Percentiles rank a stretch among this genome's conserved stretches.
Conservation (phyloP, 2,888 invertebrate genomes). For the Agonopterix subpropinquella region DNA sequence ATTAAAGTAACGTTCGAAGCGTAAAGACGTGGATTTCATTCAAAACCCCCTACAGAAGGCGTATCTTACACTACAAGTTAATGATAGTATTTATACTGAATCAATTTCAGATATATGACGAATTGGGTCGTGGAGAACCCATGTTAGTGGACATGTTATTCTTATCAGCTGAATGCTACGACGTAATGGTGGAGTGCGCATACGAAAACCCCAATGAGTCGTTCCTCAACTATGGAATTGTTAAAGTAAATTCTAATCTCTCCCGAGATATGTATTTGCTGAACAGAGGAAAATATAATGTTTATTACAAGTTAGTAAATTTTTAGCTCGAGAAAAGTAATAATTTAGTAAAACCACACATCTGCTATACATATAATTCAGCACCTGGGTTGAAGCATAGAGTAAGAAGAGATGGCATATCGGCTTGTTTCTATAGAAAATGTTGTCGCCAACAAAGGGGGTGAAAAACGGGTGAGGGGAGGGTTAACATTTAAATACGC, state of each 20-base stretch:
- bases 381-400: too few relatives aligned
- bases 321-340: neutral
- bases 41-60: too few relatives aligned
- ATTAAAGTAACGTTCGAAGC: too few relatives aligned
- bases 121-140: conserved; percentile 55
- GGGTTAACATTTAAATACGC: too few relatives aligned
- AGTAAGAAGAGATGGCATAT: too few relatives aligned
- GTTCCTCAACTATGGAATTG: conserved; percentile 71
- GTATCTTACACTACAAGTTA: neutral
- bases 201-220: conserved; percentile 56
- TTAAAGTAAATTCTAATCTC: conserved; percentile 72
- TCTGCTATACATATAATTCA: too few relatives aligned
- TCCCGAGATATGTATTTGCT: conserved; percentile 61
- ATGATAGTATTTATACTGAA: neutral
- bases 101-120: conserved; percentile 54
- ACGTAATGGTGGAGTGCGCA: conserved; percentile 73
- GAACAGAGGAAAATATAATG: conserved; percentile 76
- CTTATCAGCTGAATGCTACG: conserved; percentile 76
- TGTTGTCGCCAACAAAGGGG: too few relatives aligned
- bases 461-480: too few relatives aligned
- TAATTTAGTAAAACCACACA: too few relatives aligned
- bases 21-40: too few relatives aligned
- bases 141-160: conserved; percentile 56
- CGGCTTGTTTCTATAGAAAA: too few relatives aligned
- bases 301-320: conserved; percentile 68